Percentiles rank a stretch among this genome's conserved stretches.
phyloP scores from a whole-genome alignment of 1,140 invertebrate genomes.

The Cydia fagiglandana region DNA sequence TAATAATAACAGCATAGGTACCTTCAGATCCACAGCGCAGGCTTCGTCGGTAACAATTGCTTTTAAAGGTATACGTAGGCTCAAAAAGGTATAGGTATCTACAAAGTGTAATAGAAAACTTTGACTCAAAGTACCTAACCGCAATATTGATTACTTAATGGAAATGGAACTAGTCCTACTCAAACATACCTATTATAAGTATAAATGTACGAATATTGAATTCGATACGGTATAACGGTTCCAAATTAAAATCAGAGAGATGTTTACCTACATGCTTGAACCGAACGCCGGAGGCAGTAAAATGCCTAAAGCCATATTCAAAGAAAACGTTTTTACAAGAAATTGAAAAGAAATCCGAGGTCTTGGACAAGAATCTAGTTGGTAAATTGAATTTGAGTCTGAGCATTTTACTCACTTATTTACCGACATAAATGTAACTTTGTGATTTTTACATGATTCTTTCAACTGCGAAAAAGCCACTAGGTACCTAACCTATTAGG shows the following conservation, averaged over 20 bases:
- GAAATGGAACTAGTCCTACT: no score
- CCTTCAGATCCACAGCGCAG: no score
- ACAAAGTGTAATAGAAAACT: no score
- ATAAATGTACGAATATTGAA: background rate
- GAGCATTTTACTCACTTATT: background rate
- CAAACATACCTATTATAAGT: no score
- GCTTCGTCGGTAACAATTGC: no score
- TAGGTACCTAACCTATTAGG: no score
- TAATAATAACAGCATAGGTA: no score
- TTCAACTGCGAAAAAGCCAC: no score
- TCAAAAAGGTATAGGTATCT: no score
- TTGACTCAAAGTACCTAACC: no score
- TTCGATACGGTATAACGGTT: background rate
- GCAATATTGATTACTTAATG: no score
- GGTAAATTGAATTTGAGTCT: conserved; percentile 4
- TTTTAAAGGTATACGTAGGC: no score
- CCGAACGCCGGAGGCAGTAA: background rate
- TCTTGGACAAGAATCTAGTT: background rate
- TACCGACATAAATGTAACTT: background rate
- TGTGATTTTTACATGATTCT: background rate
- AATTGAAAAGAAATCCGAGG: conserved; percentile 10
- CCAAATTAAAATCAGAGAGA: background rate
- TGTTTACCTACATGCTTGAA: background rate
- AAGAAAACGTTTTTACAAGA: background rate
- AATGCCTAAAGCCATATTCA: conserved; percentile 4